Percentiles rank a stretch among this genome's conserved stretches.
Conservation (phyloP, 2,797 vertebrate genomes). For the Onychomys arenicola region DNA sequence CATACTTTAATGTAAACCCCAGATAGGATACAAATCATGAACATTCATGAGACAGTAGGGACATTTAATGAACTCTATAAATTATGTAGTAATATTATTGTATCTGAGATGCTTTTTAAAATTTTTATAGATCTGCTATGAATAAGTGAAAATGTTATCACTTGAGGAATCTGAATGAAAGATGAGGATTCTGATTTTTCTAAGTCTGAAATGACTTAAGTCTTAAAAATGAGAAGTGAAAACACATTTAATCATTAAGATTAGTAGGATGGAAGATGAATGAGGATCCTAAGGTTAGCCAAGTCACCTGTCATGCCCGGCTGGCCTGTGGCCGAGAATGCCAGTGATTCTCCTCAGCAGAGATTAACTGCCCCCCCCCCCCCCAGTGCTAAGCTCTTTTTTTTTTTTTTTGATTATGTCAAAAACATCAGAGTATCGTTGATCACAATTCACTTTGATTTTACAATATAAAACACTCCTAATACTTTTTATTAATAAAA, state of each 20-base stretch:
- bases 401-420: constrained; percentile 29
- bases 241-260: background rate
- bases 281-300: background rate
- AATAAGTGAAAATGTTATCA: background rate
- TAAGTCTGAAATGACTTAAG: background rate
- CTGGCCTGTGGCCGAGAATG: background rate
- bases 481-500: background rate
- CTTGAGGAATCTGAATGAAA: background rate
- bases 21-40: background rate
- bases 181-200: background rate
- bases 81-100: background rate
- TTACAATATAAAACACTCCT: background rate
- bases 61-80: background rate
- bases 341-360: background rate
- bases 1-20: background rate
- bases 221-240: background rate
- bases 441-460: background rate
- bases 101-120: background rate
- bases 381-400: background rate
- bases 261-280: background rate
- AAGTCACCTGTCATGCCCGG: background rate
- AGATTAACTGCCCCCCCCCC: no score
- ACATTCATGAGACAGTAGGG: background rate
- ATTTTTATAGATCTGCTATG: no score
- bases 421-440: background rate